These are phyloP conservation scores for Geotrypetes seraphini DNA, from an alignment of 2,797 vertebrate species.

Conservation along the genomic window DNA sequence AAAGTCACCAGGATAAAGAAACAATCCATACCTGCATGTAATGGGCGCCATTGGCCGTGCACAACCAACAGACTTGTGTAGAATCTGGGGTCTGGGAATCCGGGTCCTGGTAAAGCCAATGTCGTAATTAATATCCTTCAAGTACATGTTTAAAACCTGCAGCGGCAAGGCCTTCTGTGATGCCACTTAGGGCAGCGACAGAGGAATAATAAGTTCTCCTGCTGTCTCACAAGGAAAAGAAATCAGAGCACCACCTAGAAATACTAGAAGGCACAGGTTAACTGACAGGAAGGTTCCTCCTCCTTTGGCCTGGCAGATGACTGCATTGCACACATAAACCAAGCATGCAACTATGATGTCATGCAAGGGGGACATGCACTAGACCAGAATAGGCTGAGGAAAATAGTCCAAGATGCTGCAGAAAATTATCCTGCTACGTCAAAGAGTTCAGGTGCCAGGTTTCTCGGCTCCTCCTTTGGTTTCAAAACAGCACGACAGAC, in stretches of 20 bases:
- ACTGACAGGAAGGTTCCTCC: not conserved
- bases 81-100: not conserved
- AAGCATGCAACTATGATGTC: not conserved
- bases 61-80: not conserved
- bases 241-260: not conserved
- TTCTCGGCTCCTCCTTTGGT: too few relatives aligned
- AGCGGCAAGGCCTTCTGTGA: accelerated
- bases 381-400: not conserved
- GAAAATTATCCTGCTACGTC: too few relatives aligned
- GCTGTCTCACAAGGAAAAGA: accelerated
- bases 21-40: constrained; percentile 17
- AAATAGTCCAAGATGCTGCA: not conserved
- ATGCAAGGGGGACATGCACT: not conserved
- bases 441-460: too few relatives aligned
- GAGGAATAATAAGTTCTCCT: not conserved
- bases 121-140: constrained; percentile 4
- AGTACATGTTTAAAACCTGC: not conserved
- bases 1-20: accelerated
- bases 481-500: too few relatives aligned
- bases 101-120: not conserved
- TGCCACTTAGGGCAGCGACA: accelerated
- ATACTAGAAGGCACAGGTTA: not conserved
- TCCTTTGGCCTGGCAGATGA: not conserved
- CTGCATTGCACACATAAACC: accelerated
- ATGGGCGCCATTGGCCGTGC: not conserved